Conservation (phyloP, 2,113 vertebrate genomes). For the Jacana jacana region DNA sequence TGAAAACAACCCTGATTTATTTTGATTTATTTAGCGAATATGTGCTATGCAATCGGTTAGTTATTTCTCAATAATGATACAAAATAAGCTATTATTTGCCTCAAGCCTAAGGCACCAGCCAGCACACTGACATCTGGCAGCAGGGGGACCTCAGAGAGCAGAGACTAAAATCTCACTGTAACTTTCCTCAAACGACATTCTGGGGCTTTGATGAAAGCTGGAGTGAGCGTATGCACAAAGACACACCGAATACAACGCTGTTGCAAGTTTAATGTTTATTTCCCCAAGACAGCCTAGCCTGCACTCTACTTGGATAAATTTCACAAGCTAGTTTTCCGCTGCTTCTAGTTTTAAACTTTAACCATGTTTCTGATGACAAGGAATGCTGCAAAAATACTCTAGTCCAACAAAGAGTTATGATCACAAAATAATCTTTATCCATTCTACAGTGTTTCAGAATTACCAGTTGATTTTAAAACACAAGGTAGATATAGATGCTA, state of each 20-base stretch:
- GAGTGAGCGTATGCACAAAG: neutral
- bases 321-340: slow-evolving; percentile 88
- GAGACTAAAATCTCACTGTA: neutral
- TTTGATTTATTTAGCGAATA: neutral
- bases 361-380: slow-evolving; percentile 97
- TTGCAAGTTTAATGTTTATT: slow-evolving; percentile 98
- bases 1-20: neutral
- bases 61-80: neutral
- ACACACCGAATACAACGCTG: slow-evolving; percentile 49
- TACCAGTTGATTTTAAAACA: slow-evolving; percentile 87
- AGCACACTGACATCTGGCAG: accelerated
- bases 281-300: slow-evolving; percentile 95
- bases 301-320: slow-evolving; percentile 89
- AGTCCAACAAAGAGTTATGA: slow-evolving; percentile 98
- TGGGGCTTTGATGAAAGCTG: accelerated
- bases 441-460: slow-evolving; percentile 95
- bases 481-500: slow-evolving; percentile 87
- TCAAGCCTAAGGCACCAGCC: neutral
- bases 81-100: neutral
- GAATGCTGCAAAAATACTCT: slow-evolving; percentile 97
- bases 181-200: accelerated
- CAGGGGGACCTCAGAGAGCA: neutral
- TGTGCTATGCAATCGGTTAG: accelerated
- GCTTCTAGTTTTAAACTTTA: slow-evolving; percentile 89
- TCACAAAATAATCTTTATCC: slow-evolving; percentile 96